These are phyloP conservation scores for Euleptes europaea DNA, from an alignment of 2,113 vertebrate genomes.

Conservation along the genomic window DNA sequence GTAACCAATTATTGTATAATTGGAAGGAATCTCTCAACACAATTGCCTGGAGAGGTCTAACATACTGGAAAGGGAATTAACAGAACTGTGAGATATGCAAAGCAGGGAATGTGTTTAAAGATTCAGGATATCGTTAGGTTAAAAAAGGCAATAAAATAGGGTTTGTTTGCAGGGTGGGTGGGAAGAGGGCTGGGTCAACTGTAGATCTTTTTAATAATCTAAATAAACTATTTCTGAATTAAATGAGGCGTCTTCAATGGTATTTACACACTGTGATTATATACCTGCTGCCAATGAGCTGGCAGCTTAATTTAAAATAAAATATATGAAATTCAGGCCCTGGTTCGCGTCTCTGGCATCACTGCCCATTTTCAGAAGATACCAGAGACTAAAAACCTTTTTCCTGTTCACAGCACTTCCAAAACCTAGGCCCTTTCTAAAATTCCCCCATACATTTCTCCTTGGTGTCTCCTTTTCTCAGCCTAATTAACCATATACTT, in stretches of 20 bases:
- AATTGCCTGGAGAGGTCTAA: not conserved
- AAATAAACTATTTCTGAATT: constrained; percentile 65
- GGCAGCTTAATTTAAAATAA: not conserved
- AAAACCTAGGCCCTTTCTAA: no score
- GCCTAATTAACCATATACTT: not conserved
- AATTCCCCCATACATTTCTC: not conserved
- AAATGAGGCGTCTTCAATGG: not conserved
- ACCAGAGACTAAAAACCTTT: not conserved
- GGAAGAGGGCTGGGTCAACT: constrained; percentile 17
- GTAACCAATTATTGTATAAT: no score
- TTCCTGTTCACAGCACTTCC: not conserved
- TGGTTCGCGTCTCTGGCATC: no score
- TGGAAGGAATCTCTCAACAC: not conserved
- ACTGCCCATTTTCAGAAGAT: not conserved
- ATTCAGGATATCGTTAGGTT: constrained; percentile 35
- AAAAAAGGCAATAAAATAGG: not conserved
- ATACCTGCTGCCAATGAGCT: not conserved
- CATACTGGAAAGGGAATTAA: not conserved
- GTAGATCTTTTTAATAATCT: constrained; percentile 65
- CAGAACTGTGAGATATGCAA: not conserved
- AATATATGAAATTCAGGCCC: not conserved
- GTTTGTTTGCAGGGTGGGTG: not conserved
- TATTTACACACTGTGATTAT: not conserved
- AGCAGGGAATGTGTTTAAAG: not conserved
- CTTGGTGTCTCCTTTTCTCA: not conserved